Evolutionary conservation across 2,113 vertebrate genomes (phyloP).

Genomic region (Spermophilus dauricus): DNA sequence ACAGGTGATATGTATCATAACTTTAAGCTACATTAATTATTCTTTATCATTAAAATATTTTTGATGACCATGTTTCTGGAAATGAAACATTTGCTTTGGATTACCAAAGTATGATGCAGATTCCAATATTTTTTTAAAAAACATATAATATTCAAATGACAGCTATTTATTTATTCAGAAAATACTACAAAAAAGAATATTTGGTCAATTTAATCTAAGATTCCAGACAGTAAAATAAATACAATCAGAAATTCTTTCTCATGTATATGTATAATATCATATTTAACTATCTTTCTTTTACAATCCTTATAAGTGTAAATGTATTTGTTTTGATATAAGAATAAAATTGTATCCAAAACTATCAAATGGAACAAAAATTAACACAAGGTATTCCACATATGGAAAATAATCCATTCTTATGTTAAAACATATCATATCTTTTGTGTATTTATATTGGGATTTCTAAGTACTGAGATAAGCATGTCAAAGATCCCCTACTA

Average conservation of each 20-base stretch:
- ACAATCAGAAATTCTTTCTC: neutral
- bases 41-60: slow-evolving; percentile 47
- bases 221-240: slow-evolving; percentile 11
- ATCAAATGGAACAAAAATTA: neutral
- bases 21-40: slow-evolving; percentile 51
- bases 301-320: neutral
- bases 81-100: neutral
- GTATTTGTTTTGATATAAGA: neutral
- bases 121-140: neutral
- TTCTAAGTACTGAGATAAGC: neutral
- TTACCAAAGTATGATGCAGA: neutral
- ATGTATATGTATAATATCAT: neutral
- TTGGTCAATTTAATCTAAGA: neutral
- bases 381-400: neutral
- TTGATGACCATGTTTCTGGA: neutral
- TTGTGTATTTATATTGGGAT: neutral
- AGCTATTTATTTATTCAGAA: neutral
- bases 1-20: neutral
- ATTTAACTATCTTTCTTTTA: neutral
- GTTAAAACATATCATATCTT: neutral
- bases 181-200: neutral
- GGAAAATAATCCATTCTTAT: neutral
- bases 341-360: neutral
- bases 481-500: neutral
- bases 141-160: neutral